These are phyloP conservation scores for Cantharis rustica DNA, from an alignment of 2,888 invertebrate genomes.

Conservation along the genomic window DNA sequence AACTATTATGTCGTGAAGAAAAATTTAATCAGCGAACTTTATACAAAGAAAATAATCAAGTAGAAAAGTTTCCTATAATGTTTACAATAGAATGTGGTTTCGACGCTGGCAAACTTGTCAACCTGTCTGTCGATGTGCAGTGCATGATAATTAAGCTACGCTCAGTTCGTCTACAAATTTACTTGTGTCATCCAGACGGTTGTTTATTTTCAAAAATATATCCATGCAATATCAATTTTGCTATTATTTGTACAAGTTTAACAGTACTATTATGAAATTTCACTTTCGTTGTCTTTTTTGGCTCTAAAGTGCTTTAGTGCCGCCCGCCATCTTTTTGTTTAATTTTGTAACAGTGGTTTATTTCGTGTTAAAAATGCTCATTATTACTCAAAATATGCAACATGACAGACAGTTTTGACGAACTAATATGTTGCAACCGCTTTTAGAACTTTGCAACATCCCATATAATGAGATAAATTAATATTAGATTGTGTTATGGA, in stretches of 20 bases:
- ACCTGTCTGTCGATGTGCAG: neutral
- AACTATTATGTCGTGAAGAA: neutral
- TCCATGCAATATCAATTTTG: neutral
- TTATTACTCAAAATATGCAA: too few relatives aligned
- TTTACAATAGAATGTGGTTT: neutral
- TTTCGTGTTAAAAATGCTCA: too few relatives aligned
- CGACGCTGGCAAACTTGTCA: slow-evolving; percentile 1
- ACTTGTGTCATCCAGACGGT: neutral
- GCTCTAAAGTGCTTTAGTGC: too few relatives aligned
- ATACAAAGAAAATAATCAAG: neutral
- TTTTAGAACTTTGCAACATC: too few relatives aligned
- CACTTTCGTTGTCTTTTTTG: too few relatives aligned
- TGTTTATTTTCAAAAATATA: neutral
- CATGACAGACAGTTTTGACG: too few relatives aligned
- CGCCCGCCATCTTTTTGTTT: too few relatives aligned
- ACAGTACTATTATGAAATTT: too few relatives aligned
- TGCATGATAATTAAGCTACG: neutral
- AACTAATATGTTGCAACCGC: too few relatives aligned
- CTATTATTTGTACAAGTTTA: too few relatives aligned
- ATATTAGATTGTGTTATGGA: neutral
- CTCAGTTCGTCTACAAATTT: neutral
- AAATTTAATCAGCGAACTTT: neutral
- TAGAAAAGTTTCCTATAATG: neutral
- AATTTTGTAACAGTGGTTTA: too few relatives aligned
- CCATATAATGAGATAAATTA: neutral